Percentiles rank a stretch among this genome's conserved stretches.
phyloP scores from a whole-genome alignment of 1,140 invertebrate species.

The Triops cancriformis region DNA sequence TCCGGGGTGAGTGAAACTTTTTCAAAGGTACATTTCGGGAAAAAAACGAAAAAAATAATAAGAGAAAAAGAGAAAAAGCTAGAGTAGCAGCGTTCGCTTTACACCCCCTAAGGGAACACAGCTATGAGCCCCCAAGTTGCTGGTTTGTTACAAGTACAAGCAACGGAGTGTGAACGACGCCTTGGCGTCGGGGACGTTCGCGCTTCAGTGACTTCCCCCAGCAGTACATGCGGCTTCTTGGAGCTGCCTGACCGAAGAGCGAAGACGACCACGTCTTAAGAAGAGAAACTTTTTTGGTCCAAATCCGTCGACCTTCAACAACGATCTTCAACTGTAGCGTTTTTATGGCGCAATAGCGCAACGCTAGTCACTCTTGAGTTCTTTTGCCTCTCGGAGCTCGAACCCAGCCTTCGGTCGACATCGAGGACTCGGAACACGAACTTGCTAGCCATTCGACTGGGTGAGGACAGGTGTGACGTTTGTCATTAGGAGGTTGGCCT shows the following conservation, averaged over 20 bases:
- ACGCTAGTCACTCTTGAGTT: too few relatives aligned
- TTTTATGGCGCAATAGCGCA: neutral
- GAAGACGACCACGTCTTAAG: neutral
- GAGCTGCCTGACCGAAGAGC: neutral
- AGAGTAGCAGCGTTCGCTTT: neutral
- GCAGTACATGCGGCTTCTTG: neutral
- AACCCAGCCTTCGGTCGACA: too few relatives aligned
- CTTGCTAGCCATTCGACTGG: too few relatives aligned
- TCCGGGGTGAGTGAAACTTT: too few relatives aligned
- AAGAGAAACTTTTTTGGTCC: neutral
- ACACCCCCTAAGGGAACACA: neutral
- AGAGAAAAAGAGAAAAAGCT: neutral
- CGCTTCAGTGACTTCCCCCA: neutral
- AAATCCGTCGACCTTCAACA: slow-evolving; percentile 7
- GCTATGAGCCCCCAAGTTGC: neutral
- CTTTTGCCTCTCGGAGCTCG: too few relatives aligned
- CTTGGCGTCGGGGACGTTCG: neutral
- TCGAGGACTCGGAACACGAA: too few relatives aligned
- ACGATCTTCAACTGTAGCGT: neutral
- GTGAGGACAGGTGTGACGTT: too few relatives aligned
- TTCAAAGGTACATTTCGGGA: too few relatives aligned
- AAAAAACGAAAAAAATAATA: too few relatives aligned
- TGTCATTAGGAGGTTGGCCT: too few relatives aligned
- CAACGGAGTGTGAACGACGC: slow-evolving; percentile 12
- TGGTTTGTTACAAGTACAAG: neutral